phyloP scores from a whole-genome alignment of 1,140 invertebrate species.

The Apis dorsata region DNA sequence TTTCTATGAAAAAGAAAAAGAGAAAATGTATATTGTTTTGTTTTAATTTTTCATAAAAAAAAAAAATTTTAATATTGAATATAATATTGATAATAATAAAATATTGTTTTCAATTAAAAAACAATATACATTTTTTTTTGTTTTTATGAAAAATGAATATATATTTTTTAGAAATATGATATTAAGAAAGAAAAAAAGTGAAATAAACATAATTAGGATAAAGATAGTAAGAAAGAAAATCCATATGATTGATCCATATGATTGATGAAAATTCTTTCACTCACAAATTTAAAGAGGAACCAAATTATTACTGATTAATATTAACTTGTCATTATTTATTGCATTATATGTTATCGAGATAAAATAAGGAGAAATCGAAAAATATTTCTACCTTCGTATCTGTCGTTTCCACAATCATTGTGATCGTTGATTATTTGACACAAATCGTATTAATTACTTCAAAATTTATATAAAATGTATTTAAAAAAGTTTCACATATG shows the following conservation, averaged over 20 bases:
- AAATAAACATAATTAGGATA: background rate
- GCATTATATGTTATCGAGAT: no score
- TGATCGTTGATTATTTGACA: background rate
- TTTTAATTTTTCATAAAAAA: no score
- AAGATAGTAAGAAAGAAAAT: background rate
- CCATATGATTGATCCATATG: background rate
- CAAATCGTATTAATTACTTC: background rate
- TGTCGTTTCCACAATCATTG: background rate
- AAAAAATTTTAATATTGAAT: no score
- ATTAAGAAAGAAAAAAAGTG: no score
- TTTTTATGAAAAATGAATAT: background rate
- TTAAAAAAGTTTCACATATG: background rate
- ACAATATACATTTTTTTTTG: no score
- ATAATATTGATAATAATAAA: no score
- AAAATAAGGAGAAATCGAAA: background rate
- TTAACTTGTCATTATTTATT: no score
- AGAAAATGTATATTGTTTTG: no score
- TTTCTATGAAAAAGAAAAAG: no score
- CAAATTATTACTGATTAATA: no score
- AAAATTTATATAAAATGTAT: background rate
- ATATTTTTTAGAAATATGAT: background rate
- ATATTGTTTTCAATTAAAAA: no score
- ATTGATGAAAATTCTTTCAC: background rate
- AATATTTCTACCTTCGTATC: conserved; percentile 9
- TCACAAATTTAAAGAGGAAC: background rate